A percentile compares a stretch with the other conserved stretches of the same genome.
phyloP scores from a whole-genome alignment of 23 tunicate genomes.

The Phallusia fumigata region DNA sequence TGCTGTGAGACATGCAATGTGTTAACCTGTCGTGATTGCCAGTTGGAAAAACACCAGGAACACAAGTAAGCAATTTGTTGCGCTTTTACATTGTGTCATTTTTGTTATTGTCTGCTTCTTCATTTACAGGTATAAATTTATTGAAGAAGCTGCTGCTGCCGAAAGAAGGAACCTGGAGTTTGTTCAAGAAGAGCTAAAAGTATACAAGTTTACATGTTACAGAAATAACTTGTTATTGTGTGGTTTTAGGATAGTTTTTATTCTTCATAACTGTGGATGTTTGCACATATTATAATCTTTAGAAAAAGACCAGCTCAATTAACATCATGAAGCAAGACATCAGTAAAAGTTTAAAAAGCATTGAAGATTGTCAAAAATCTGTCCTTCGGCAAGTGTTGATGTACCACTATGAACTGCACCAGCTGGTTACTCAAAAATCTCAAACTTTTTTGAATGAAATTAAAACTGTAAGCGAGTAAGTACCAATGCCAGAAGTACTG shows the following conservation, averaged over 20 bases:
- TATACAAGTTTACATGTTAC: not conserved
- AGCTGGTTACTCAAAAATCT: not conserved
- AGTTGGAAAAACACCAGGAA: constrained; percentile 64
- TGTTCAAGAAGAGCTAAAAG: constrained; percentile 27
- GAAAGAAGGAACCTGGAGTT: constrained; percentile 5
- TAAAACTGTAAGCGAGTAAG: constrained; percentile 11
- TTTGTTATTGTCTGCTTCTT: not conserved
- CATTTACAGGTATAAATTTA: constrained; percentile 36
- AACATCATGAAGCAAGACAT: not conserved
- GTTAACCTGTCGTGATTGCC: constrained; percentile 94
- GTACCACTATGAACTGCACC: not conserved
- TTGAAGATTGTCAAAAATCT: not conserved
- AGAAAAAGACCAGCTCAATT: not conserved
- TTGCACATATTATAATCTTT: not conserved
- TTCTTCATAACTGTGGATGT: too few relatives aligned
- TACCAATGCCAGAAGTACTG: not conserved
- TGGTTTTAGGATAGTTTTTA: not conserved
- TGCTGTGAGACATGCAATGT: constrained; percentile 69
- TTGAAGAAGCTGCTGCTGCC: constrained; percentile 51
- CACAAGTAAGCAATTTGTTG: constrained; percentile 67
- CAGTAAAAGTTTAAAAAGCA: not conserved
- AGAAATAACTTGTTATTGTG: not conserved
- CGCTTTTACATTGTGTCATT: not conserved
- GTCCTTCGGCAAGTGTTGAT: not conserved
- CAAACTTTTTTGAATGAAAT: constrained; percentile 5